Conservation (phyloP, 2,113 vertebrate species). For the Pelodiscus sinensis region DNA sequence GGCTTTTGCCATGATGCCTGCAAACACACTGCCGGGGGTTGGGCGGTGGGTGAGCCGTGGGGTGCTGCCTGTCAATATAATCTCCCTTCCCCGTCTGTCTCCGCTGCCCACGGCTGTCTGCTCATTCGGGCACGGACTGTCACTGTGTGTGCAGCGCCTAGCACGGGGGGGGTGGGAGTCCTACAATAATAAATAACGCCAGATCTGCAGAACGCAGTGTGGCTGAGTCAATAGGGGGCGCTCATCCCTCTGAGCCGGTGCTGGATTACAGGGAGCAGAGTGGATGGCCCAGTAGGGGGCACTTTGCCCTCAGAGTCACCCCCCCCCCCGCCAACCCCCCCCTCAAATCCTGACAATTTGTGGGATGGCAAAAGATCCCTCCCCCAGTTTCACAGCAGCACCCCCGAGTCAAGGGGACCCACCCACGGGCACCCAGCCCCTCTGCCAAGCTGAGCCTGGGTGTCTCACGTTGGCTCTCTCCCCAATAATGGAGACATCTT, state of each 20-base stretch:
- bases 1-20: background rate
- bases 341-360: background rate
- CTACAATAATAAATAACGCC: background rate
- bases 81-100: background rate
- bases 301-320: too few relatives aligned
- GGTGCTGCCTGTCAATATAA: background rate
- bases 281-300: too few relatives aligned
- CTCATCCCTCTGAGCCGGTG: too few relatives aligned
- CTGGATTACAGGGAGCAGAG: too few relatives aligned
- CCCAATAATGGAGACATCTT: background rate
- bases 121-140: background rate
- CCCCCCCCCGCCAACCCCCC: background rate
- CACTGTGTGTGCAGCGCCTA: too few relatives aligned
- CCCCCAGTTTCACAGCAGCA: background rate
- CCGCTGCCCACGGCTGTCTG: background rate
- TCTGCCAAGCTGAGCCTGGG: too few relatives aligned
- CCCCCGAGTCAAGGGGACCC: background rate
- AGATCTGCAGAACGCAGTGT: background rate
- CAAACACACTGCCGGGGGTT: background rate
- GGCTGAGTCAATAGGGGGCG: background rate
- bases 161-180: too few relatives aligned
- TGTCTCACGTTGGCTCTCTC: background rate
- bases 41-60: background rate
- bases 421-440: too few relatives aligned
- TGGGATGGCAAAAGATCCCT: background rate